phyloP scores from a whole-genome alignment of 2,888 invertebrate species.

The Cryptus viduatorius region DNA sequence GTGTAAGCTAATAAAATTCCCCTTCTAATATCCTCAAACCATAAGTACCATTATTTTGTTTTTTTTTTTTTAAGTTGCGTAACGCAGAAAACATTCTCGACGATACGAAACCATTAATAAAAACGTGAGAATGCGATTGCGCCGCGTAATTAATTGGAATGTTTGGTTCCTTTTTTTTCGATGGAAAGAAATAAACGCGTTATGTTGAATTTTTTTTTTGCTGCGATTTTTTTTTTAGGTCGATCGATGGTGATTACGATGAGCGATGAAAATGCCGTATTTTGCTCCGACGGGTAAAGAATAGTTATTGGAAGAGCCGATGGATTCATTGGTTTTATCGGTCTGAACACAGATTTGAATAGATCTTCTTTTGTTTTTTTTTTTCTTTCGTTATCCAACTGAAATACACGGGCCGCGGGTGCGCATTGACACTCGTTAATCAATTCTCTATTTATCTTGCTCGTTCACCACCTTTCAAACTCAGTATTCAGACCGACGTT shows the following conservation, averaged over 20 bases:
- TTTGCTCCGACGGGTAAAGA: slow-evolving; percentile 77
- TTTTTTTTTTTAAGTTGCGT: slow-evolving; percentile 31
- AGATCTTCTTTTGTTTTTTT: slow-evolving; percentile 57
- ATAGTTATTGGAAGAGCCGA: slow-evolving; percentile 74
- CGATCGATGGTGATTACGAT: slow-evolving; percentile 48
- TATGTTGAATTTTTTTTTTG: not conserved
- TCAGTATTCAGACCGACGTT: slow-evolving; percentile 83
- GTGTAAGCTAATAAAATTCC: slow-evolving; percentile 9
- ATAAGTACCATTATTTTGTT: slow-evolving; percentile 39
- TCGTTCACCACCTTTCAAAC: slow-evolving; percentile 77
- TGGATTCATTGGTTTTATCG: slow-evolving; percentile 70
- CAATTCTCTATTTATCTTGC: slow-evolving; percentile 52
- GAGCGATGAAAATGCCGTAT: slow-evolving; percentile 58
- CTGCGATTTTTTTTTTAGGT: not conserved
- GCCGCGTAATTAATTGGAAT: slow-evolving; percentile 68
- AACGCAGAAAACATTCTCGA: slow-evolving; percentile 43
- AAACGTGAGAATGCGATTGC: slow-evolving; percentile 60
- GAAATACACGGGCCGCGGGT: slow-evolving; percentile 45
- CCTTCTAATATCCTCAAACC: slow-evolving; percentile 15
- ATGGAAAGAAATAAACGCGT: not conserved
- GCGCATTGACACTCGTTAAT: slow-evolving; percentile 35
- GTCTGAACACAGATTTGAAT: slow-evolving; percentile 83
- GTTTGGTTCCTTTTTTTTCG: slow-evolving; percentile 61
- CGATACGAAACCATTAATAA: slow-evolving; percentile 35
- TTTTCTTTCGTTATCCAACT: slow-evolving; percentile 18